Percentiles rank a stretch among this genome's conserved stretches.
Evolutionary conservation across 2,113 vertebrate species (phyloP).

Genomic region (Platanista minor): DNA sequence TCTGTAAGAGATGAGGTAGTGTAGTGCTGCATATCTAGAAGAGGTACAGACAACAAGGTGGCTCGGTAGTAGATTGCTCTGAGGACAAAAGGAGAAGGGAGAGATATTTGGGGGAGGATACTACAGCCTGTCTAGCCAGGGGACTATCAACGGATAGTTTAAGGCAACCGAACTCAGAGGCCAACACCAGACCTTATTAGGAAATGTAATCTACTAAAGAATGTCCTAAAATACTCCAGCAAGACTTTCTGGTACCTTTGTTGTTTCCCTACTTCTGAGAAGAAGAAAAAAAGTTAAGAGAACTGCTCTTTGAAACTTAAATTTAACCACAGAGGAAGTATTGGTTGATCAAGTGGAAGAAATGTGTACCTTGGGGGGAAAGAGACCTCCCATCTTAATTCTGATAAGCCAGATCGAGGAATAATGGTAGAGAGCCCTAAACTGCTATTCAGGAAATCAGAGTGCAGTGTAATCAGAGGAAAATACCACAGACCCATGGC

Average conservation of each 20-base stretch:
- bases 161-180: not conserved
- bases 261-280: not conserved
- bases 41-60: not conserved
- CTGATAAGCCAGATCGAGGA: not conserved
- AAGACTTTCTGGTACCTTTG: not conserved
- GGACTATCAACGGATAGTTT: not conserved
- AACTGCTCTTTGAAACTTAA: slow-evolving; percentile 16
- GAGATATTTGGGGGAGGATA: not conserved
- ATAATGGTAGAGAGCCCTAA: not conserved
- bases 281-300: not conserved
- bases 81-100: not conserved
- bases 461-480: not conserved
- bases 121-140: not conserved
- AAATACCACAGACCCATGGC: not conserved
- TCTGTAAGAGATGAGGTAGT: not conserved
- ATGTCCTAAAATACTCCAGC: not conserved
- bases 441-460: not conserved
- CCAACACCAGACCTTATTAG: not conserved
- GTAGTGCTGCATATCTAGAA: not conserved
- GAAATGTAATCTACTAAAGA: not conserved
- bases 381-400: not conserved
- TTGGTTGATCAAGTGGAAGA: not conserved
- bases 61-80: not conserved
- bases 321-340: not conserved
- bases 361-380: not conserved